These are phyloP conservation scores for Scylla paramamosain DNA, from an alignment of 1,140 invertebrate species.

Conservation along the genomic window DNA sequence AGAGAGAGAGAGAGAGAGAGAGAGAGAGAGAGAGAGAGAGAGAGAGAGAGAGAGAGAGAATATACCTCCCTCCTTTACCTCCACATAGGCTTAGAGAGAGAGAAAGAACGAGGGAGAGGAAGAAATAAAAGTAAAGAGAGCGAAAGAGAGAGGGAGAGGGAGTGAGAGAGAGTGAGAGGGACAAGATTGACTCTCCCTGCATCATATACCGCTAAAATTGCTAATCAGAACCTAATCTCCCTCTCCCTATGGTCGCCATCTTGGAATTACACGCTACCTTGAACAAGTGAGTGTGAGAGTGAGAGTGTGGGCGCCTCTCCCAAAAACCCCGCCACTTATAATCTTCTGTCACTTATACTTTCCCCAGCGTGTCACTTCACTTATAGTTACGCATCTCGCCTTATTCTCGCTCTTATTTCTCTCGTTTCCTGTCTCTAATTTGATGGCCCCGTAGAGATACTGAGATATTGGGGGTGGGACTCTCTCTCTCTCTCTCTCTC, in stretches of 20 bases:
- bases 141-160: neutral
- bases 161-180: neutral
- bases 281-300: constrained; percentile 69
- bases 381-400: neutral
- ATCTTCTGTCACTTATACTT: neutral
- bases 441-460: too few species aligned
- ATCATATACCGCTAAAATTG: constrained; percentile 68
- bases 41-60: neutral
- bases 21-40: neutral
- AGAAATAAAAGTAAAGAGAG: neutral
- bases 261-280: constrained; percentile 71
- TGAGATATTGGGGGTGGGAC: too few species aligned
- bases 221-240: constrained; percentile 72
- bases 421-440: neutral
- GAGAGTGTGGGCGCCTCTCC: too few species aligned
- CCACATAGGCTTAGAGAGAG: too few species aligned
- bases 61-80: neutral
- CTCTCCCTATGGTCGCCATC: constrained; percentile 70
- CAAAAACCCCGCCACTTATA: constrained; percentile 46
- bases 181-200: constrained; percentile 61
- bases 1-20: neutral
- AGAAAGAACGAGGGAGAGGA: neutral
- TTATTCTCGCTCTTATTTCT: neutral
- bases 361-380: too few species aligned
- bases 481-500: constrained; percentile 19